These are phyloP conservation scores for Prochilodus magdalenae DNA, from an alignment of 2,113 vertebrate species.

Conservation along the genomic window DNA sequence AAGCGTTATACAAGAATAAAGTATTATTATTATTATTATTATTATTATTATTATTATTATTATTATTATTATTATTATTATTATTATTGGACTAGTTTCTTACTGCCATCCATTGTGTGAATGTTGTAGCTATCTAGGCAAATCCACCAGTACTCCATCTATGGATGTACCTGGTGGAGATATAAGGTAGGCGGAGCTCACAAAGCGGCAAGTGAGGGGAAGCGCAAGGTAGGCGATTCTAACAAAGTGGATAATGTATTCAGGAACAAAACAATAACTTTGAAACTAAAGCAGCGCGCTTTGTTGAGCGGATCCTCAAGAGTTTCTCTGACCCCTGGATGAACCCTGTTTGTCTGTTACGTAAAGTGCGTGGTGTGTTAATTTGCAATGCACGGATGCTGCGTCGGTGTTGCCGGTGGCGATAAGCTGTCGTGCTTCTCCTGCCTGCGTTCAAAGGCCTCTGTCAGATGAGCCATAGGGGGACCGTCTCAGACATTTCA, in stretches of 20 bases:
- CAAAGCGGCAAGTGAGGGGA: not conserved
- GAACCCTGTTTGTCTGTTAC: conserved; percentile 57
- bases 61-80: no score
- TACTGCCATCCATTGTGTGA: no score
- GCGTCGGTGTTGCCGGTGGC: conserved; percentile 57
- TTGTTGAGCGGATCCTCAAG: conserved; percentile 15
- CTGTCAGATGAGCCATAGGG: conserved; percentile 53
- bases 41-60: no score
- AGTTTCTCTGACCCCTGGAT: conserved; percentile 54
- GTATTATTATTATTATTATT: no score
- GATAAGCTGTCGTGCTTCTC: conserved; percentile 59
- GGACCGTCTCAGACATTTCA: conserved; percentile 47
- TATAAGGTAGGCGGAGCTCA: not conserved
- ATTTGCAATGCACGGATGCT: conserved; percentile 57
- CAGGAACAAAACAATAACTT: not conserved
- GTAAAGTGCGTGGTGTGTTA: conserved; percentile 60
- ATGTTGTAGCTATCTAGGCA: no score
- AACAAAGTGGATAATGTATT: not conserved
- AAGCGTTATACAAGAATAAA: no score
- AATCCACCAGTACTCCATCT: no score
- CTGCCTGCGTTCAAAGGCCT: conserved; percentile 54
- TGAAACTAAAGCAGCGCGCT: not conserved
- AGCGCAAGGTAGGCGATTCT: not conserved
- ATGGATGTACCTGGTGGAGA: no score
- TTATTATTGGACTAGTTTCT: no score